Base-by-base conservation (phyloP, 1,140 invertebrate genomes). In the Papilio glaucus region DNA sequence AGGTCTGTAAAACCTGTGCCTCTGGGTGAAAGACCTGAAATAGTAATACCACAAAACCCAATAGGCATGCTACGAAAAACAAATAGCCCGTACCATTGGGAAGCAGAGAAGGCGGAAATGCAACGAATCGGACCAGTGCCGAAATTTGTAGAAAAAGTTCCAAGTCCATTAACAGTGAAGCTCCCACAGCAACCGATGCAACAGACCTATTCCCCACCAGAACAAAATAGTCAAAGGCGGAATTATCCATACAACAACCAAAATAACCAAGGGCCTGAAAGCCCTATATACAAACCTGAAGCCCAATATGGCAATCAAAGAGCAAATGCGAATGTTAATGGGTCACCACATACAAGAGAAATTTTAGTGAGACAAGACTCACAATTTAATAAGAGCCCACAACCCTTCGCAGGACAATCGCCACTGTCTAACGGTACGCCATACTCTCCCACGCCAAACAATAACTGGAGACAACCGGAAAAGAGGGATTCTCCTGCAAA, bases 1-100 rank as follows among this genome's bases (percentile, higher is more conserved):
- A 89, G 90, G 76, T 82, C 85, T 18, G 85, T 90, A 53, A 94
- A 93, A 85, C 93, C 94, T 15, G 75, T 89, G 60, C 78, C 73
- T 21, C 78, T 82, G 18, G 93, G 91, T 70, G 93, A 90, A 85
- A 89, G 95, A 65, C 95, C 95, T 24, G 95, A 96, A 87, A 96
- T 96, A 78, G 95, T 95, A 10, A 96, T 96, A 38, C 95, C 95
- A 8, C 90, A 95, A 61, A 96, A 96, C 85, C 95, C 95, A 3
- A 96, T 96, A 84, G 94, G 93, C 65, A 94, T 94, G 93, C 76
- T 94, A 45, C 83, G 93, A 68, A 94, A 94, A 89, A 94, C 93
- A 7, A 91, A 93, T 63, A 94, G 93, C 72, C 93, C 93, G 7
- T 94, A 94, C 60, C 93, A 94, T 61, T 94, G 93, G 92, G 92